Evolutionary conservation across 2,113 vertebrate genomes (phyloP), one percentile per base, ranked within the genome.

Genomic region (Periophthalmodon schlosseri): DNA sequence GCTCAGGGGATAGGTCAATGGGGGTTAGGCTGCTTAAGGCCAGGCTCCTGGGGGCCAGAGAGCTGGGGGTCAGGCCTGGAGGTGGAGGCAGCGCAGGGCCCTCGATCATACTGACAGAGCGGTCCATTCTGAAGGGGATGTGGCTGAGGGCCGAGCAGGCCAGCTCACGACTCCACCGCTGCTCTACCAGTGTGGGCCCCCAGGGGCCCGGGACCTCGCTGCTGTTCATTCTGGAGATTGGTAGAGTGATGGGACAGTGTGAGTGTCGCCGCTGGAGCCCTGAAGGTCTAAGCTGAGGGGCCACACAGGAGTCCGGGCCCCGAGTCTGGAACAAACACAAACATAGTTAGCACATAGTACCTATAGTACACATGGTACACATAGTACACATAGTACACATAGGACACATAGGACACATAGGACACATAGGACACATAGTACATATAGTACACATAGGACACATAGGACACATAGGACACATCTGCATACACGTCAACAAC

Each of bases 71-170:
- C 15, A 89, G 69, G 23, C 91, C 87, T 0, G 89, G 90, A 0
- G 89, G 88, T 0, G 89, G 90, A 0, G 86, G 86, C 1, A 74
- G 81, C 36, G 52, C 0, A 13, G 23, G 77, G n/a, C 92, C 91
- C 72, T 94, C 94, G 1, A 93, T 94, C 93, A 94, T 88, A 82
- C 95, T 95, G 70, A 94, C 89, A 0, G 94, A 95, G 50, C 94
- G 94, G 80, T 95, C 95, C 0, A 92, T 92, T 15, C 92, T 88
- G 81, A 95, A 95, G 0, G 94, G 95, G 76, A 95, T 93, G 71
- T 89, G 92, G 50, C 90, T 90, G 68, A 94, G 86, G 0, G 82
- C 83, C 49, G 92, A 92, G 69, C 78, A 72, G 0, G 93, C 92
- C 0, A 95, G 88, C 33, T 84, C 84, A 1, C 69, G 60, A 75